These are phyloP conservation scores for Clistopyga incitator DNA, from an alignment of 2,888 invertebrate genomes.

Conservation along the genomic window DNA sequence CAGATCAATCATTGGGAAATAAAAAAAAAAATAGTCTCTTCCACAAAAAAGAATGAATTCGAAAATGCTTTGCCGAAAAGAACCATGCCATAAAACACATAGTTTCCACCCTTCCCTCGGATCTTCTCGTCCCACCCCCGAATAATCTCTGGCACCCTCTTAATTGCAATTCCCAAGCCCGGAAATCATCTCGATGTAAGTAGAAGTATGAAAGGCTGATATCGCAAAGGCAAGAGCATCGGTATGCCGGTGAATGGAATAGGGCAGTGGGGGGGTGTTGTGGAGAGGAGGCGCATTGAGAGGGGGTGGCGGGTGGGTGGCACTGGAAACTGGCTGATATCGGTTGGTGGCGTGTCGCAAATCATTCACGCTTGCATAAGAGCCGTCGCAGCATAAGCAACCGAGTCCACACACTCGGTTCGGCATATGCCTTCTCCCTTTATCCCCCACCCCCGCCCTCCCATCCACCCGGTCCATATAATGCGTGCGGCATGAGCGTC, in stretches of 20 bases:
- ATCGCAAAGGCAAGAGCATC: slow-evolving; percentile 19
- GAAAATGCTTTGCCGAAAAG: too few species aligned
- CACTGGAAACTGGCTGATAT: slow-evolving; percentile 76
- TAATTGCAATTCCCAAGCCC: slow-evolving; percentile 4
- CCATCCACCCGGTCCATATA: slow-evolving; percentile 57
- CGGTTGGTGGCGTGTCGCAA: slow-evolving; percentile 75
- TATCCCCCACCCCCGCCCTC: slow-evolving; percentile 11
- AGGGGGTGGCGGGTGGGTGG: slow-evolving; percentile 55
- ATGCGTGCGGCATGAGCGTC: slow-evolving; percentile 53
- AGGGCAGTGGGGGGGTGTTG: background rate
- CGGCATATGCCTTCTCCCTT: slow-evolving; percentile 75
- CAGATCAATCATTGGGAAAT: too few species aligned
- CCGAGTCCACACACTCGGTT: slow-evolving; percentile 77
- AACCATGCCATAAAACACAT: too few species aligned
- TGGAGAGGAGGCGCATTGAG: slow-evolving; percentile 19
- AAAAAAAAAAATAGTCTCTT: too few species aligned
- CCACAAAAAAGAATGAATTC: too few species aligned
- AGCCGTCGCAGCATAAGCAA: slow-evolving; percentile 76
- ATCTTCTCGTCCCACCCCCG: background rate
- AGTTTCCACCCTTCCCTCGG: too few species aligned
- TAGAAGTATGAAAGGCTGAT: slow-evolving; percentile 25
- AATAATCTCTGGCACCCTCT: background rate
- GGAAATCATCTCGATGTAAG: slow-evolving; percentile 40
- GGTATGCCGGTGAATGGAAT: slow-evolving; percentile 45
- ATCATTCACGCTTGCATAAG: slow-evolving; percentile 78